Evolutionary conservation across 2,888 invertebrate species (phyloP).

Genomic region (Drosophila monieri): DNA sequence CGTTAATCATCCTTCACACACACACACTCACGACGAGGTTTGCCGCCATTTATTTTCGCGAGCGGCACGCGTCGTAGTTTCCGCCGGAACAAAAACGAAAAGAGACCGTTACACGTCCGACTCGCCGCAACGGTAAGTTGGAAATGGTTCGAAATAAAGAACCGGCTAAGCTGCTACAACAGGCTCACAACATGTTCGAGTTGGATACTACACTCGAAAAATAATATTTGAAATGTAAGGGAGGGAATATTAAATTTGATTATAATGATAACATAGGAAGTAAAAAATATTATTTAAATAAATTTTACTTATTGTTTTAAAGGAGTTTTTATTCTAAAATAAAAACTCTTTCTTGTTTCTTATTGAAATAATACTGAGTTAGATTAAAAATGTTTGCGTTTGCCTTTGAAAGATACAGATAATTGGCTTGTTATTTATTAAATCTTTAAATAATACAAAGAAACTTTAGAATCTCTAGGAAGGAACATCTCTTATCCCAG

Average conservation of each 20-base stretch:
- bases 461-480: not conserved
- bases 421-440: too few relatives aligned
- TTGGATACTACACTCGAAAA: constrained; percentile 8
- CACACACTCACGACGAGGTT: constrained; percentile 32
- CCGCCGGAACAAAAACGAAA: constrained; percentile 28
- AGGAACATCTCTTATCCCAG: not conserved
- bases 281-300: too few relatives aligned
- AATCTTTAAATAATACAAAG: too few relatives aligned
- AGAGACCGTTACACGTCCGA: not conserved
- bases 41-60: constrained; percentile 55
- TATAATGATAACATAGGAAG: not conserved
- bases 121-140: not conserved
- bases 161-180: not conserved
- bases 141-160: not conserved
- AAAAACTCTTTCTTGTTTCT: too few relatives aligned
- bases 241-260: not conserved
- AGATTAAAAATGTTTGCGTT: too few relatives aligned
- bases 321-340: too few relatives aligned
- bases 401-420: too few relatives aligned
- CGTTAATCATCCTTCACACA: not conserved
- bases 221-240: not conserved
- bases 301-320: too few relatives aligned
- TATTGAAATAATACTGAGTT: too few relatives aligned
- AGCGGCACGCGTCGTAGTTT: constrained; percentile 23
- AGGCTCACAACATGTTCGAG: constrained; percentile 28